Evolutionary conservation across 1,140 invertebrate species (phyloP), one percentile per base, ranked within the genome.

Genomic region (Pemphigus obesinymphae): DNA sequence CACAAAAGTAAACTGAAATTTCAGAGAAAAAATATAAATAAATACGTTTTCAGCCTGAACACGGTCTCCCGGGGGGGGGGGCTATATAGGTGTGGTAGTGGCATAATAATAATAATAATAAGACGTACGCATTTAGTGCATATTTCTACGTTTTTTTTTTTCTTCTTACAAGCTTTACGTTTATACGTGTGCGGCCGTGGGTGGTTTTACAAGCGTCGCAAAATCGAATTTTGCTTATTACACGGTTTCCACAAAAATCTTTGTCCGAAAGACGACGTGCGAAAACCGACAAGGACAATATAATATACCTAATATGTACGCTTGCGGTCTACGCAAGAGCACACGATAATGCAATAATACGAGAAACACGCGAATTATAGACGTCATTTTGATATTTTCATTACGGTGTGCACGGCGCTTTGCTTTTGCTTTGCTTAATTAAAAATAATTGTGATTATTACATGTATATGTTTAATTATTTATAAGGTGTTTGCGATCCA

Each of bases 1-100:
- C 55, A 80, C 37, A 80, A 63, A 78, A 78, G 75, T 58, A 78
- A 80, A 80, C 23, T 40, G 55, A 80, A 43, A 63, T 63, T 80
- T 80, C 37, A 20, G 26, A 45, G 55, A 76, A 76, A 58, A 63
- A 80, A 80, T 73, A 73, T 73, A 73, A 73, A 73, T 70, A 50
- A 48, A 50, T 73, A 73, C 45, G n/a, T 73, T 73, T 48, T 48
- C 70, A 17, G 26, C 23, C 7, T 31, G 20, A 34, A 43, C 34
- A 40, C 66, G 23, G 1, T 17, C 37, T 29, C 63, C 76, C n/a
- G 55, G 53, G 8, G 17, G n/a, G 40, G 26, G 23, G 15, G 23
- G 26, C 17, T 8, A 20, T 4, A 4, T 10, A 40, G 10, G 40
- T n/a, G 23, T 17, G 37, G 66, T 40, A 37, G 70, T 48, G 43